Percentiles rank a stretch among this genome's conserved stretches.
phyloP scores from a whole-genome alignment of 2,888 invertebrate species.

The Thera britannica region DNA sequence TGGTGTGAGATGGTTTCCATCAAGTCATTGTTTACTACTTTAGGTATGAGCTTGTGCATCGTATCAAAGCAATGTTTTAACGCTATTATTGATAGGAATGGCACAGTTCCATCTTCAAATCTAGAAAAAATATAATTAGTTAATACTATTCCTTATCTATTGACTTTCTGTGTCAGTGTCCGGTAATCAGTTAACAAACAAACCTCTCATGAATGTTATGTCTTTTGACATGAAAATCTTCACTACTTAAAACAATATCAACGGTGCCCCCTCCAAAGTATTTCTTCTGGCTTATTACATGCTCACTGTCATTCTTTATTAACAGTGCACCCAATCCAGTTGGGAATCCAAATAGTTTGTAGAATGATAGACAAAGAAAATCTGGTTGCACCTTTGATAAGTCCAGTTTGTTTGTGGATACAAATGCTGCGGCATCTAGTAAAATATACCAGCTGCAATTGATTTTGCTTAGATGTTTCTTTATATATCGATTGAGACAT shows the following conservation, averaged over 20 bases:
- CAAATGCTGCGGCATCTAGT: slow-evolving; percentile 94
- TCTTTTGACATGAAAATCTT: slow-evolving; percentile 89
- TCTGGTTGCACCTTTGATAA: slow-evolving; percentile 90
- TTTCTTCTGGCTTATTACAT: slow-evolving; percentile 85
- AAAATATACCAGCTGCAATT: slow-evolving; percentile 88
- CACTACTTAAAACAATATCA: slow-evolving; percentile 90
- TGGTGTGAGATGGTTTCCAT: slow-evolving; percentile 89
- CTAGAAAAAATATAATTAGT: slow-evolving; percentile 72
- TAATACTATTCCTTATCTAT: background rate
- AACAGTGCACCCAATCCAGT: slow-evolving; percentile 97
- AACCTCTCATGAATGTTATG: slow-evolving; percentile 89
- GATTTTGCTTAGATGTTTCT: slow-evolving; percentile 65
- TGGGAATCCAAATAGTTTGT: slow-evolving; percentile 98
- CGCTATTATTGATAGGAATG: slow-evolving; percentile 93
- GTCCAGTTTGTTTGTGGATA: slow-evolving; percentile 91
- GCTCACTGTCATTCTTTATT: slow-evolving; percentile 87
- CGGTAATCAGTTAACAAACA: background rate
- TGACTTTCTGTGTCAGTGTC: background rate
- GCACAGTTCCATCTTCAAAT: slow-evolving; percentile 97
- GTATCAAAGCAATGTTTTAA: slow-evolving; percentile 93
- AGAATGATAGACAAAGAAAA: slow-evolving; percentile 96
- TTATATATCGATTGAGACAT: slow-evolving; percentile 71
- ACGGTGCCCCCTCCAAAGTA: slow-evolving; percentile 99
- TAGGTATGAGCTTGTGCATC: slow-evolving; percentile 87
- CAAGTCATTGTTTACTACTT: slow-evolving; percentile 65